Percentiles rank a stretch among this genome's conserved stretches.
Conservation (phyloP, 2,797 vertebrate genomes). For the Acipenser transmontanus region DNA sequence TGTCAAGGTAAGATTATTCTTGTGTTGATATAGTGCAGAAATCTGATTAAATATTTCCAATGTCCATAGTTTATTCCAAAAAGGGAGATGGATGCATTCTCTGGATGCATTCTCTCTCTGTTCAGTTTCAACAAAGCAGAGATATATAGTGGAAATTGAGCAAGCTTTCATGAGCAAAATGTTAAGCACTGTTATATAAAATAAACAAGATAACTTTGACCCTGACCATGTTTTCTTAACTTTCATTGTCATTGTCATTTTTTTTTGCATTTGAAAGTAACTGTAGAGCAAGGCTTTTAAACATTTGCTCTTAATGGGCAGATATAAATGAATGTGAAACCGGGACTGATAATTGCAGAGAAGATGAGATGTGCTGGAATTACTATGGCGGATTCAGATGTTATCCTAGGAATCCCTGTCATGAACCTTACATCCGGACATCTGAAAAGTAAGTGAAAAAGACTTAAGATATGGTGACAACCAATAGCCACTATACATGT, state of each 20-base stretch:
- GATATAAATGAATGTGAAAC: slow-evolving; percentile 94
- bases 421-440: slow-evolving; percentile 79
- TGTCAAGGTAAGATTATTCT: slow-evolving; percentile 77
- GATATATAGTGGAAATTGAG: slow-evolving; percentile 38
- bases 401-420: slow-evolving; percentile 87
- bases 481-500: no score
- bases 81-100: slow-evolving; percentile 7
- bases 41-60: neutral
- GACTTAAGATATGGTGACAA: no score
- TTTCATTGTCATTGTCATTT: no score
- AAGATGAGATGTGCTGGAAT: slow-evolving; percentile 93
- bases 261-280: no score
- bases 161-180: slow-evolving; percentile 30
- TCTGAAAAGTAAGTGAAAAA: slow-evolving; percentile 78
- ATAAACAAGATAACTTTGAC: slow-evolving; percentile 34
- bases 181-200: slow-evolving; percentile 35
- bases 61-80: slow-evolving; percentile 11
- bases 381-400: slow-evolving; percentile 90
- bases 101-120: slow-evolving; percentile 1
- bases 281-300: no score
- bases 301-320: slow-evolving; percentile 36
- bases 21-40: slow-evolving; percentile 18
- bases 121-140: slow-evolving; percentile 4
- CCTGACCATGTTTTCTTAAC: neutral
- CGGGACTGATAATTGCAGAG: slow-evolving; percentile 77